Base-by-base conservation (phyloP, 1,140 invertebrate species). In the Ceratina calcarata region DNA sequence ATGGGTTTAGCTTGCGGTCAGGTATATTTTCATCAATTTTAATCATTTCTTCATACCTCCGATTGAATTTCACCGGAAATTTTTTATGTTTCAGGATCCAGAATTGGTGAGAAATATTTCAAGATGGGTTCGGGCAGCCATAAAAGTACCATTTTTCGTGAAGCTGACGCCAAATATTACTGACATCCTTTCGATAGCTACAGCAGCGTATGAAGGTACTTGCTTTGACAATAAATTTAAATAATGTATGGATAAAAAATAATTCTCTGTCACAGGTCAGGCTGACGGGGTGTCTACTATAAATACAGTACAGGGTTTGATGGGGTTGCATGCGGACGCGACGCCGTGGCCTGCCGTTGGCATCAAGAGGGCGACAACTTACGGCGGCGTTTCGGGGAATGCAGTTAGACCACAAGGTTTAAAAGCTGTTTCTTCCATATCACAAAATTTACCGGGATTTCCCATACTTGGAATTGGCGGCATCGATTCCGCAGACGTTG, bases 81-180 rank as follows among this genome's bases (percentile, higher is more conserved):
- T 15, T 20, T 49, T 84, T 83, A 73, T 73, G 80, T 88, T 88
- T 20, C 88, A 98, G 96, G 95, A 98, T 93, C 96, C 97, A 0
- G 94, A 96, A 22, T 91, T 99, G 64, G 98, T 99, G 0, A 94
- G 95, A 75, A 95, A 97, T 79, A 99, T 99, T 90, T 97, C 98
- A 7, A 92, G 94, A 70, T 99, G 98, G 98, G 97, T 99, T 3
- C 94, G 95, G 78, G 94, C 93, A 49, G 95, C 96, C 0, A 95
- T 98, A 2, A 97, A 96, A 87, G 98, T 99, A 86, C 99, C 99
- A n/a, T 97, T 99, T 93, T 99, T 99, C 93, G 95, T 99, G 3
- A 99, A 99, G 93, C 90, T 99, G 64, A 99, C 99, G 0, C 99
- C 99, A 0, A 99, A 99, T 91, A 98, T 99, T 0, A 99, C 99